Evolutionary conservation across 2,797 vertebrate species (phyloP).

Genomic region (Emys orbicularis): DNA sequence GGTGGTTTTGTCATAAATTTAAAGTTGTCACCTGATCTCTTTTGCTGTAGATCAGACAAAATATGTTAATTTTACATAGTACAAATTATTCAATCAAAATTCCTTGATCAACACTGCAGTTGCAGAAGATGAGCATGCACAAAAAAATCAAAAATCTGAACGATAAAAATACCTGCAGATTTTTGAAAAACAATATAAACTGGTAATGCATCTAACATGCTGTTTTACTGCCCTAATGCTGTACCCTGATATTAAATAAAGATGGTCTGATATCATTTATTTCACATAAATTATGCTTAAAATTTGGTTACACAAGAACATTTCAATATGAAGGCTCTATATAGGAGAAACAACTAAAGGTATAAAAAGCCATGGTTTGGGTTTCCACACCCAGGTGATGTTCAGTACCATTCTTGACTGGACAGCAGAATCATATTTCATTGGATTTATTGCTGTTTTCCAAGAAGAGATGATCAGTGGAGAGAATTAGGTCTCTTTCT

Average conservation of each 20-base stretch:
- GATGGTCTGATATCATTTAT: neutral
- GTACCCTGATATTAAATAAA: neutral
- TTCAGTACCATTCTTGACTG: neutral
- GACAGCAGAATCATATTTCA: conserved; percentile 33
- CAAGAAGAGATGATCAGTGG: conserved; percentile 34
- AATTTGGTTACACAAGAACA: neutral
- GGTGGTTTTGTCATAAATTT: neutral
- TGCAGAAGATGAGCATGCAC: neutral
- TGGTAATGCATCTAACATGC: neutral
- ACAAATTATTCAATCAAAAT: neutral
- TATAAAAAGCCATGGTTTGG: neutral
- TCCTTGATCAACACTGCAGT: neutral
- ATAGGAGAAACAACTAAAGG: neutral
- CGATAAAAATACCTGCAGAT: neutral
- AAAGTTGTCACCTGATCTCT: neutral
- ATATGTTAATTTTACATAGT: neutral
- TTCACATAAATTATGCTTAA: neutral
- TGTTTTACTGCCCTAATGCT: neutral
- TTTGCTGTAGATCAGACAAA: conserved; percentile 19
- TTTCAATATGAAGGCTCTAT: neutral
- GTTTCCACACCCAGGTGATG: accelerated
- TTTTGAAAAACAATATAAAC: neutral
- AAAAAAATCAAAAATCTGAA: neutral
- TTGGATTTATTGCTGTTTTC: conserved; percentile 16
- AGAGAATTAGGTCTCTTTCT: conserved; percentile 26